Conservation (phyloP, 2,113 vertebrate genomes). For the Taxidea taxus region DNA sequence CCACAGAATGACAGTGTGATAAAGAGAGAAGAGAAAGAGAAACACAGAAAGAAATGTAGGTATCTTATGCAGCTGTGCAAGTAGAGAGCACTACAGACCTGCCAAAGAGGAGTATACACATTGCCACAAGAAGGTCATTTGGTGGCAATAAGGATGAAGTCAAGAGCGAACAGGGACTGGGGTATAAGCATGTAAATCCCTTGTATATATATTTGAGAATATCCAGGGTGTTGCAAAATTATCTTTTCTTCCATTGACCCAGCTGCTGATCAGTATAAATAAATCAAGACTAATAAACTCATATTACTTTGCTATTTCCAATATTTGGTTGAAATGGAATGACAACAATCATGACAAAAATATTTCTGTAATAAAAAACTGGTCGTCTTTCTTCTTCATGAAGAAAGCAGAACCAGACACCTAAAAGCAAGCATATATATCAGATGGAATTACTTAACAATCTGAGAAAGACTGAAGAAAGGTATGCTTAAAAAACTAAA, state of each 20-base stretch:
- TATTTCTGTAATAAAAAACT: neutral
- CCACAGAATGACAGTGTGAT: neutral
- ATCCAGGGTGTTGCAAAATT: neutral
- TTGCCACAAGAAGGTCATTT: neutral
- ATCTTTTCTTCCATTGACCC: neutral
- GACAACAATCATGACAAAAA: neutral
- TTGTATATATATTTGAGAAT: neutral
- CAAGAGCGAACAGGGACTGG: neutral
- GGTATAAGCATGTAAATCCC: neutral
- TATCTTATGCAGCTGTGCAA: neutral
- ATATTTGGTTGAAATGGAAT: neutral
- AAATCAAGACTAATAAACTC: neutral
- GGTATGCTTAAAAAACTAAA: neutral
- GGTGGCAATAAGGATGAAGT: neutral
- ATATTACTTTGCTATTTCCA: neutral
- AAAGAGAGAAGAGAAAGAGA: neutral
- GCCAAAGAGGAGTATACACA: neutral
- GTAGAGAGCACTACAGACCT: neutral
- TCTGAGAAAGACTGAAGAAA: neutral
- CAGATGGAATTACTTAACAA: neutral
- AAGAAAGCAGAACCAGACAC: neutral
- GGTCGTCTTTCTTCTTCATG: neutral
- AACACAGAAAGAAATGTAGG: neutral
- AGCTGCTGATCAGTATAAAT: neutral
- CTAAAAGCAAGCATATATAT: neutral